phyloP scores from a whole-genome alignment of 1,140 invertebrate genomes.

The Pseudobourletiella spinata region DNA sequence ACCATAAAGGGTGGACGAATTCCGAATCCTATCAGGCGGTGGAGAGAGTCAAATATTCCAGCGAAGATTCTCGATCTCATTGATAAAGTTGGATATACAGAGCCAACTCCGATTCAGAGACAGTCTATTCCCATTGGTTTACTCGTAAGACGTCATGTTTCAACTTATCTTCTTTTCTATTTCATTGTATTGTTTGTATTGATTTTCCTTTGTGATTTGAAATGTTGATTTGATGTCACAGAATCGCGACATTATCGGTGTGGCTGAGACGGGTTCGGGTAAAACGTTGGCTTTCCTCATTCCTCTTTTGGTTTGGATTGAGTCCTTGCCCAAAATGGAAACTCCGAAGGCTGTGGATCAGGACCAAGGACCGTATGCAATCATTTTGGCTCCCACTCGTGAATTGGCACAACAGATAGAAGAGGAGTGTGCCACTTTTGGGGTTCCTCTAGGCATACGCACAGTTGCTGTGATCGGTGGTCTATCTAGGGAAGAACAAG shows the following conservation, averaged over 20 bases:
- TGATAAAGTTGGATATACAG: constrained; percentile 91
- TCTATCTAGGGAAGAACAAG: constrained; percentile 95
- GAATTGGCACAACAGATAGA: constrained; percentile 99
- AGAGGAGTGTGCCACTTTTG: constrained; percentile 98
- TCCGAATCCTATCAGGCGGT: constrained; percentile 88
- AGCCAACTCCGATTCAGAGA: constrained; percentile 97
- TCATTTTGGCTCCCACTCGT: constrained; percentile 96
- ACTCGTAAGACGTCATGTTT: constrained; percentile 45
- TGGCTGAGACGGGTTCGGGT: constrained; percentile 96
- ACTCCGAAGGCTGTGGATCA: constrained; percentile 81
- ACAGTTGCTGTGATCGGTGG: constrained; percentile 98
- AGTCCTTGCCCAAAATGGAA: constrained; percentile 91
- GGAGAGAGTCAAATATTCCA: constrained; percentile 90
- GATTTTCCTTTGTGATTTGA: constrained; percentile 1
- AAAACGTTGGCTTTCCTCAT: constrained; percentile 98
- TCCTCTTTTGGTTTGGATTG: constrained; percentile 96
- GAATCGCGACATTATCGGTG: constrained; percentile 98
- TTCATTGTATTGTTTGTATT: too few relatives aligned
- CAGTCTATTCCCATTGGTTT: constrained; percentile 99
- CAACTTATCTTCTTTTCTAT: too few relatives aligned
- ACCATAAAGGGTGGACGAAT: constrained; percentile 96
- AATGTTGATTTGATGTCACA: constrained; percentile 43
- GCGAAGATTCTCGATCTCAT: constrained; percentile 91
- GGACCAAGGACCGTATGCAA: constrained; percentile 91
- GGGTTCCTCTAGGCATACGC: constrained; percentile 82